Conservation (phyloP, 2,797 vertebrate species). For the Cyprinella venusta region DNA sequence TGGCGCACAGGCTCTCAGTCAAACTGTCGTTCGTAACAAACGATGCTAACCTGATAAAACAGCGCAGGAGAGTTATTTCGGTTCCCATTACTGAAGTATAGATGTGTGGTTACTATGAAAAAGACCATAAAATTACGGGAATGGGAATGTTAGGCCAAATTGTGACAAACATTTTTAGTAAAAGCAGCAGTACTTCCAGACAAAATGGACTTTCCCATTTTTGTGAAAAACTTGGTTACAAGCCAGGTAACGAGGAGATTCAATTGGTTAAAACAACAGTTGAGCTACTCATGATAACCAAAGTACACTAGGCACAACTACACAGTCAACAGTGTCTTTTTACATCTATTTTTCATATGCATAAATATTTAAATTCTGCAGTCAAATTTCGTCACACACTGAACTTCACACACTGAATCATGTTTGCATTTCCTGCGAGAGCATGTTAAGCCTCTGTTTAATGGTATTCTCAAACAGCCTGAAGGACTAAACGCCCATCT, state of each 20-base stretch:
- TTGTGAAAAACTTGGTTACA: neutral
- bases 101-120: neutral
- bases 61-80: neutral
- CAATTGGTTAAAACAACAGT: neutral
- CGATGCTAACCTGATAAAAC: neutral
- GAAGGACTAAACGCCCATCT: conserved; percentile 11
- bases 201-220: neutral
- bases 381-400: neutral
- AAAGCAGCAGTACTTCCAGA: neutral
- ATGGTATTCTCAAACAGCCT: neutral
- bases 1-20: neutral
- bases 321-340: neutral
- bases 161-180: neutral
- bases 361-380: neutral
- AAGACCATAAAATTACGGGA: neutral
- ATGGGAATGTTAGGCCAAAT: neutral
- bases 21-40: neutral
- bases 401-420: neutral
- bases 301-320: neutral
- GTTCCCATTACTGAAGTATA: neutral
- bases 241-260: neutral
- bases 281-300: neutral
- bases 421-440: neutral
- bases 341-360: neutral
- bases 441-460: conserved; percentile 10